Evolutionary conservation across 2,113 vertebrate species (phyloP).

Genomic region (Bubo bubo): DNA sequence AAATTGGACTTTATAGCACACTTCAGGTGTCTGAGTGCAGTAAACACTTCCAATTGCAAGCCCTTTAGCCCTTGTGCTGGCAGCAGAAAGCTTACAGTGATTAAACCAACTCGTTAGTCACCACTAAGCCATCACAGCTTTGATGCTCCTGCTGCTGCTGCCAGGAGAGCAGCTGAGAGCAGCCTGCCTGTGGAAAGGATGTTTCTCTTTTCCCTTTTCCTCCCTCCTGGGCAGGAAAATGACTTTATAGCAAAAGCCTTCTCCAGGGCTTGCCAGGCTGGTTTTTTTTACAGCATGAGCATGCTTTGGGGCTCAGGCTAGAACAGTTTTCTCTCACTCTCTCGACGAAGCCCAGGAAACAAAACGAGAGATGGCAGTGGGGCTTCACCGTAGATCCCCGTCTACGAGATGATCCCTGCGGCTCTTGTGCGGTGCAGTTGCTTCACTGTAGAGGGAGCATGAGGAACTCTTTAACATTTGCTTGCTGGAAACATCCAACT

Average conservation of each 20-base stretch:
- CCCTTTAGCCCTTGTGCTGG: not conserved
- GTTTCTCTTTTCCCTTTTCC: not conserved
- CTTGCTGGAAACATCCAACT: constrained; percentile 73
- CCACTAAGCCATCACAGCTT: not conserved
- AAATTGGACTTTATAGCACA: not conserved
- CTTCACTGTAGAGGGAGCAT: constrained; percentile 76
- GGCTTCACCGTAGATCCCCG: not conserved
- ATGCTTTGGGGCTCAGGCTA: not conserved
- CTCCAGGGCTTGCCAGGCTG: not conserved
- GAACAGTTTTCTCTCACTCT: not conserved
- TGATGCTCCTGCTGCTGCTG: not conserved
- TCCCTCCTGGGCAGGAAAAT: not conserved
- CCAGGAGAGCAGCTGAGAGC: not conserved
- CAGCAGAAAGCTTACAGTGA: not conserved
- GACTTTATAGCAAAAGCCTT: not conserved
- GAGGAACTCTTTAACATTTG: constrained; percentile 76
- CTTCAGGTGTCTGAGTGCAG: not conserved
- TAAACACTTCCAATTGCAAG: not conserved
- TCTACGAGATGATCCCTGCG: not conserved
- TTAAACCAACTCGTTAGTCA: rapidly evolving
- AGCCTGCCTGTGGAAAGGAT: not conserved
- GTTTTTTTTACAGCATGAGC: not conserved
- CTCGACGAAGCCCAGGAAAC: not conserved
- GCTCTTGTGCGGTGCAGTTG: constrained; percentile 26
- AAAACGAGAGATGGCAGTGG: not conserved